These are phyloP conservation scores for Noctua janthina DNA, from an alignment of 2,888 invertebrate genomes.

Conservation along the genomic window DNA sequence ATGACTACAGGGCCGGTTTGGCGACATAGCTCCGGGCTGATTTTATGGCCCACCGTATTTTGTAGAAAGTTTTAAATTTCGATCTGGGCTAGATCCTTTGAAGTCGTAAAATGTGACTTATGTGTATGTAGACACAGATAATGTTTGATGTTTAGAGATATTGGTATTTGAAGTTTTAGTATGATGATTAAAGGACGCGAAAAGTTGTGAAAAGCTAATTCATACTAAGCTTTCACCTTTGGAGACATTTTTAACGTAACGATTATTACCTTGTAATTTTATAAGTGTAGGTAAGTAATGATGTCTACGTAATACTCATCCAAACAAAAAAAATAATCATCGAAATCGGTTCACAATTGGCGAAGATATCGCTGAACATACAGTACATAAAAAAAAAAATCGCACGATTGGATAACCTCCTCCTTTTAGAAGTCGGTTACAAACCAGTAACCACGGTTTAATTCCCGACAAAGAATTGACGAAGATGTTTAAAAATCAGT, in stretches of 20 bases:
- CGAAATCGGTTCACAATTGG: too few species aligned
- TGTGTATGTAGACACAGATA: not conserved
- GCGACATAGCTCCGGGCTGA: not conserved
- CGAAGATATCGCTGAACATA: too few species aligned
- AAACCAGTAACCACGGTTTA: not conserved
- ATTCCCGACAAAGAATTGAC: not conserved
- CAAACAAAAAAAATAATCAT: too few species aligned
- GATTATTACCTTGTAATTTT: not conserved
- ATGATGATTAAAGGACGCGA: not conserved
- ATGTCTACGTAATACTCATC: not conserved
- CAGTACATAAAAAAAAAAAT: too few species aligned
- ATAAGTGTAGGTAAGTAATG: not conserved
- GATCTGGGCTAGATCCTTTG: slow-evolving; percentile 11
- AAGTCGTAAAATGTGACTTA: slow-evolving; percentile 37
- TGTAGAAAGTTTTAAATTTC: slow-evolving; percentile 38
- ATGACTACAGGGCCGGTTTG: slow-evolving; percentile 37
- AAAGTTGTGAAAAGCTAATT: not conserved
- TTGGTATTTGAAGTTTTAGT: slow-evolving; percentile 1
- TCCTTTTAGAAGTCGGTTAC: too few species aligned
- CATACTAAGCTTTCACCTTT: not conserved
- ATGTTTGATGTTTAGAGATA: slow-evolving; percentile 1
- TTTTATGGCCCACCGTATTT: slow-evolving; percentile 40
- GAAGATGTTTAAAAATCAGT: not conserved
- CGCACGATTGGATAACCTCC: too few species aligned
- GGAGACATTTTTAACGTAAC: not conserved